Evolutionary conservation across 2,888 invertebrate species (phyloP).

Genomic region (Cataglyphis rosenhaueri): DNA sequence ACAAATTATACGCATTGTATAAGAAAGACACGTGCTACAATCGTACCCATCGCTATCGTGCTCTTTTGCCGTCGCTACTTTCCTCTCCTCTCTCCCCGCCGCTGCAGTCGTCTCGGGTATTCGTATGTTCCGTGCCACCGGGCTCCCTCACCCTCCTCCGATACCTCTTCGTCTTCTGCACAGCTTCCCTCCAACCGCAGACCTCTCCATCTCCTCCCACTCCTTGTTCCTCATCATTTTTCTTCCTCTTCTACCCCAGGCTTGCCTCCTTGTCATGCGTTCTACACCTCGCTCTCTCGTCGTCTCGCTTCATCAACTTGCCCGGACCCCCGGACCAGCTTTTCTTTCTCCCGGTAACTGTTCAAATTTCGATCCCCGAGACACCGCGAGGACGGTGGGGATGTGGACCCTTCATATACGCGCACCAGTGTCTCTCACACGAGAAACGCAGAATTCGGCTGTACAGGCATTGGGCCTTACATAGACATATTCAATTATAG

Average conservation of each 20-base stretch:
- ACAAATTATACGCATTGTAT: neutral
- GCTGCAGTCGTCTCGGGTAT: constrained; percentile 36
- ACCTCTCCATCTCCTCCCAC: constrained; percentile 62
- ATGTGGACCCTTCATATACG: constrained; percentile 77
- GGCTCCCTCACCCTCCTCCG: constrained; percentile 56
- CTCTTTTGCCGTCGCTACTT: constrained; percentile 29
- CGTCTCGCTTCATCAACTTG: constrained; percentile 58
- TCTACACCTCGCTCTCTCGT: constrained; percentile 49
- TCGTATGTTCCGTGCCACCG: constrained; percentile 58
- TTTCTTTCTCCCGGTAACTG: constrained; percentile 83
- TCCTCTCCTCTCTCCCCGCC: constrained; percentile 58
- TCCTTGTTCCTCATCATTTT: constrained; percentile 56
- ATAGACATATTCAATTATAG: neutral
- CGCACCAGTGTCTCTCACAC: constrained; percentile 81
- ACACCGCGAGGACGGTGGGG: constrained; percentile 74
- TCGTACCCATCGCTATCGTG: constrained; percentile 61
- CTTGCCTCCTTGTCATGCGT: constrained; percentile 40
- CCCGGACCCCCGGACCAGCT: constrained; percentile 77
- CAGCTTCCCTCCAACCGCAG: constrained; percentile 66
- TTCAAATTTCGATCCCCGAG: constrained; percentile 82
- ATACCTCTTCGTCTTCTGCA: constrained; percentile 58
- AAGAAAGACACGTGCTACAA: constrained; percentile 32
- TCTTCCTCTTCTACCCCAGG: constrained; percentile 50
- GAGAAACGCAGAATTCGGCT: neutral
- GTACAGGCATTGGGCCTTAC: neutral